These are phyloP conservation scores for Phyllotreta cruciferae DNA, from an alignment of 2,888 invertebrate species.

Conservation along the genomic window DNA sequence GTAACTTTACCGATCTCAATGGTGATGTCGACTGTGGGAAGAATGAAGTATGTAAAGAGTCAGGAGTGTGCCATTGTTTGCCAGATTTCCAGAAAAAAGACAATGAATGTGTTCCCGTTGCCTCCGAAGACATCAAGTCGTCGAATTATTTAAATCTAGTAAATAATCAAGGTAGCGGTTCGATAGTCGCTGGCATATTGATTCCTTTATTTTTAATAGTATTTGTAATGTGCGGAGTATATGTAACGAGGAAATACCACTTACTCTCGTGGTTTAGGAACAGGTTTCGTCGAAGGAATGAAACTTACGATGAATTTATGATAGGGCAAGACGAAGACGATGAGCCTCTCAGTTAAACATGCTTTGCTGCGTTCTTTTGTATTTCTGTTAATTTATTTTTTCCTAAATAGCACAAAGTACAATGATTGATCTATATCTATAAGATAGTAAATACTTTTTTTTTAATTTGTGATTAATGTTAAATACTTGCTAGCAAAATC, in stretches of 20 bases:
- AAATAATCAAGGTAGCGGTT: conserved; percentile 50
- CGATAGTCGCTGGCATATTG: conserved; percentile 53
- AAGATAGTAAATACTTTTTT: conserved; percentile 16
- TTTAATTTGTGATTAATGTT: conserved; percentile 7
- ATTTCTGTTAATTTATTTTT: conserved; percentile 9
- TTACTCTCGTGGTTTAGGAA: conserved; percentile 53
- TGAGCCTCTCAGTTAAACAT: conserved; percentile 32
- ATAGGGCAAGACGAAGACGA: conserved; percentile 59
- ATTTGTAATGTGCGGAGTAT: conserved; percentile 56
- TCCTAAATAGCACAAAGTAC: conserved; percentile 23
- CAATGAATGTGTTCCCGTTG: conserved; percentile 40
- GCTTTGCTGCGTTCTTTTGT: background rate
- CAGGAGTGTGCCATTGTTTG: conserved; percentile 50
- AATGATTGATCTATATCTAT: conserved; percentile 18
- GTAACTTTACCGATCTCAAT: conserved; percentile 39
- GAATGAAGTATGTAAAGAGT: conserved; percentile 51
- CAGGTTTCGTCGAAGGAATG: conserved; percentile 55
- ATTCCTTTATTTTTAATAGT: conserved; percentile 55
- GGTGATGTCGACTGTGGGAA: conserved; percentile 45
- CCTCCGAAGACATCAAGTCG: conserved; percentile 35
- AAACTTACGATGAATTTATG: conserved; percentile 60
- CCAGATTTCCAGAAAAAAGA: conserved; percentile 47
- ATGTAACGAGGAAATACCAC: conserved; percentile 54
- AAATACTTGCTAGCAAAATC: conserved; percentile 14
- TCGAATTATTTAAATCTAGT: conserved; percentile 51